Evolutionary conservation across 2,797 vertebrate species (phyloP).

Genomic region (Balearica regulorum): DNA sequence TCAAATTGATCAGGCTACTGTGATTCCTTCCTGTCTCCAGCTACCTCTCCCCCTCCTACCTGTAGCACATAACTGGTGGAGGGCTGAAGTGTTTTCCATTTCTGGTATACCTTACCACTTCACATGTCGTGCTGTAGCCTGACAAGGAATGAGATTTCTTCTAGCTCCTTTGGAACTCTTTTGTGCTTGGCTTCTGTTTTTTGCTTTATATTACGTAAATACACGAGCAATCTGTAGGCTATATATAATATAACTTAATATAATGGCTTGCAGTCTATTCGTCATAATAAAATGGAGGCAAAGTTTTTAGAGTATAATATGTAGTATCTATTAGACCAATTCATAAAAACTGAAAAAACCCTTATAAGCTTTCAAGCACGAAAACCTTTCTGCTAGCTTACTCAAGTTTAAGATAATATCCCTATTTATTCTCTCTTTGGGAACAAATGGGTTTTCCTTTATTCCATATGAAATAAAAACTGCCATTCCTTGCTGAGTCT

Average conservation of each 20-base stretch:
- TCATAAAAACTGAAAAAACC: background rate
- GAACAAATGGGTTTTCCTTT: background rate
- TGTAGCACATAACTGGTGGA: background rate
- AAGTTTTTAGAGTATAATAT: background rate
- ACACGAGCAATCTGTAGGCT: background rate
- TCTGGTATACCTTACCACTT: background rate
- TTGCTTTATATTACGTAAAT: background rate
- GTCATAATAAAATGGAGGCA: background rate
- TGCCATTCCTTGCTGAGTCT: background rate
- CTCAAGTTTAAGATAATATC: background rate
- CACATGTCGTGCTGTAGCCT: background rate
- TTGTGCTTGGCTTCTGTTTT: background rate
- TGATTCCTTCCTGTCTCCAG: background rate
- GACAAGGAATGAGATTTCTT: background rate
- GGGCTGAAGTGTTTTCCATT: background rate
- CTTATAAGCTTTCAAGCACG: background rate
- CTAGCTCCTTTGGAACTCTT: background rate
- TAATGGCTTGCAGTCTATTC: background rate
- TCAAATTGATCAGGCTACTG: background rate
- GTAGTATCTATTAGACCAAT: background rate
- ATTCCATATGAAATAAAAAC: background rate
- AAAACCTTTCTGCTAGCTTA: background rate
- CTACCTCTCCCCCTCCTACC: background rate
- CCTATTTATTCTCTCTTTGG: background rate
- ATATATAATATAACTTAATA: background rate